phyloP scores from a whole-genome alignment of 2,888 invertebrate species.

The Mesorhabditis sp. region DNA sequence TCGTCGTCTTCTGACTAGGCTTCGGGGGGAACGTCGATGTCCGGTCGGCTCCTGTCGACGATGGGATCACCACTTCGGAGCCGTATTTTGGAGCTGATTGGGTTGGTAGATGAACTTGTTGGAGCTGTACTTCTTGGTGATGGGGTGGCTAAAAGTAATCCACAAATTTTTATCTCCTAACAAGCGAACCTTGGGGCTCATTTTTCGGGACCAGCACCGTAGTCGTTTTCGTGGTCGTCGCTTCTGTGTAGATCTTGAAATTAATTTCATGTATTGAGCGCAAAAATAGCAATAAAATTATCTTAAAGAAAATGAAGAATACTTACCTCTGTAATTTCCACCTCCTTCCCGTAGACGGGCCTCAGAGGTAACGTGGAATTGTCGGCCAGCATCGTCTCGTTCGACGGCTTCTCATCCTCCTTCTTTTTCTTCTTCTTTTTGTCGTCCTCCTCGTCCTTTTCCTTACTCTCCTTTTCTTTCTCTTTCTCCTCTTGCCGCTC shows the following conservation, averaged over 20 bases:
- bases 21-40: not conserved
- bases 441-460: not conserved
- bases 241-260: not conserved
- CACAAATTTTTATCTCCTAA: not conserved
- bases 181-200: not conserved
- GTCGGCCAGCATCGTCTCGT: not conserved
- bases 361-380: not conserved
- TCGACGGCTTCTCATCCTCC: not conserved
- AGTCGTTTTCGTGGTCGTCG: not conserved
- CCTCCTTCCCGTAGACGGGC: not conserved
- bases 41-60: not conserved
- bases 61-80: not conserved
- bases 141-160: slow-evolving; percentile 1
- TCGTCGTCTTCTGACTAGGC: not conserved
- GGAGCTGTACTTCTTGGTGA: not conserved
- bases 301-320: not conserved
- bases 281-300: too few species aligned
- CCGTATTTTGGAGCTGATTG: not conserved
- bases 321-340: not conserved
- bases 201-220: not conserved
- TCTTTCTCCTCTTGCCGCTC: slow-evolving; percentile 4
- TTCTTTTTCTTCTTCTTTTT: not conserved
- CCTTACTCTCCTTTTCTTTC: not conserved
- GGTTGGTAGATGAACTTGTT: not conserved
- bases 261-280: not conserved